phyloP scores from a whole-genome alignment of 2,888 invertebrate genomes.

The Suillia variegata region DNA sequence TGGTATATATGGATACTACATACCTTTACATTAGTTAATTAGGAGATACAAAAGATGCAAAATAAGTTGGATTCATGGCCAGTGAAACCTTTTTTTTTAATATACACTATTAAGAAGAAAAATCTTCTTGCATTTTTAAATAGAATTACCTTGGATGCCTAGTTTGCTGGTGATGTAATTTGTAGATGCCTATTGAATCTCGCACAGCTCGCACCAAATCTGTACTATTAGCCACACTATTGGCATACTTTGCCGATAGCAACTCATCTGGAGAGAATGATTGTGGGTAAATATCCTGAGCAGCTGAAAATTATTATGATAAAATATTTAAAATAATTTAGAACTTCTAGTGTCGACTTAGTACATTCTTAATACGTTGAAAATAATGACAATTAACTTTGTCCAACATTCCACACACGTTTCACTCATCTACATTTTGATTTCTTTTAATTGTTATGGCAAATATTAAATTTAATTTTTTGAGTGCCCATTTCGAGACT shows the following conservation, averaged over 20 bases:
- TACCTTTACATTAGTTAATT: no score
- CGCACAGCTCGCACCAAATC: slow-evolving; percentile 44
- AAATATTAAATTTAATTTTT: not conserved
- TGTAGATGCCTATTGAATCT: slow-evolving; percentile 41
- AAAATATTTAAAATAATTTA: not conserved
- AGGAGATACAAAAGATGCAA: no score
- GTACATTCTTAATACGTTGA: no score
- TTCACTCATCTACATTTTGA: no score
- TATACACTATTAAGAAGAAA: not conserved
- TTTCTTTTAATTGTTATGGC: no score
- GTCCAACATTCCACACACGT: not conserved
- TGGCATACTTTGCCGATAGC: not conserved
- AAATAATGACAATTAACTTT: not conserved
- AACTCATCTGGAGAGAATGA: not conserved
- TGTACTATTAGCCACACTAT: slow-evolving; percentile 35
- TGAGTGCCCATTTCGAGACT: not conserved
- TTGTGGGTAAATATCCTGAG: not conserved
- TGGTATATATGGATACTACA: no score
- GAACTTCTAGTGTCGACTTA: no score
- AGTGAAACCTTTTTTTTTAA: no score
- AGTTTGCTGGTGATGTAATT: slow-evolving; percentile 31
- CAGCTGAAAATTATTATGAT: not conserved
- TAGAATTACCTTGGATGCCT: slow-evolving; percentile 30
- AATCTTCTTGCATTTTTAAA: not conserved
- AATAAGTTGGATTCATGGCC: no score